A percentile compares a stretch with the other conserved stretches of the same genome.
phyloP scores from a whole-genome alignment of 2,888 invertebrate genomes.

The Callyntrura sp. region DNA sequence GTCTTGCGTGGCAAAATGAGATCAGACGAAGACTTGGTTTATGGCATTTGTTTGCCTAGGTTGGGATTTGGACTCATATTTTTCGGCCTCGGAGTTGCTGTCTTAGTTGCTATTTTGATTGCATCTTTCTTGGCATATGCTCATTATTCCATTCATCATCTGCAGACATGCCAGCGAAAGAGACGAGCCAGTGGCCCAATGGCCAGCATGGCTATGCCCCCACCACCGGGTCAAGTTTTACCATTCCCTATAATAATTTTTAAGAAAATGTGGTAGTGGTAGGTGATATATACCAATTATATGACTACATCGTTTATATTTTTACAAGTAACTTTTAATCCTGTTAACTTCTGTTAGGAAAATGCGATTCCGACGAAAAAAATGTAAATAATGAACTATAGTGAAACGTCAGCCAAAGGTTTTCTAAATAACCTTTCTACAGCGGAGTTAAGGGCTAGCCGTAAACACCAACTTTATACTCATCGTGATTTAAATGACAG shows the following conservation, averaged over 20 bases:
- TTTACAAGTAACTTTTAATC: constrained; percentile 3
- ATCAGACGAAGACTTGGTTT: constrained; percentile 90
- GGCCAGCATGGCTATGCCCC: constrained; percentile 31
- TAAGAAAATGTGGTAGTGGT: constrained; percentile 81
- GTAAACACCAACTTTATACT: not conserved
- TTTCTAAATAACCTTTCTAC: too few species aligned
- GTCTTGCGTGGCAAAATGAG: constrained; percentile 81
- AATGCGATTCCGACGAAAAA: too few species aligned
- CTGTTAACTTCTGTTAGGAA: not conserved
- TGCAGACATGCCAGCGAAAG: constrained; percentile 68
- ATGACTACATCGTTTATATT: not conserved
- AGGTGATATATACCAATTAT: not conserved
- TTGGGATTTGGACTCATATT: constrained; percentile 95
- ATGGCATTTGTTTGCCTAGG: constrained; percentile 96
- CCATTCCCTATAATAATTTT: constrained; percentile 82
- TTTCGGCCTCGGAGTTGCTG: constrained; percentile 94
- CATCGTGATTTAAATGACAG: not conserved
- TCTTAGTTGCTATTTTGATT: constrained; percentile 94
- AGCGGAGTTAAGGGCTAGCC: too few species aligned
- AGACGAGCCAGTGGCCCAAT: constrained; percentile 34
- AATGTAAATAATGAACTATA: too few species aligned
- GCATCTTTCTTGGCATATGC: constrained; percentile 87
- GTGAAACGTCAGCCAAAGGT: too few species aligned
- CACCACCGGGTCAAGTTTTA: constrained; percentile 74
- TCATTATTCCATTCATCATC: constrained; percentile 78